Base-by-base conservation (phyloP, 1,140 invertebrate genomes). In the Bombyx mandarina region DNA sequence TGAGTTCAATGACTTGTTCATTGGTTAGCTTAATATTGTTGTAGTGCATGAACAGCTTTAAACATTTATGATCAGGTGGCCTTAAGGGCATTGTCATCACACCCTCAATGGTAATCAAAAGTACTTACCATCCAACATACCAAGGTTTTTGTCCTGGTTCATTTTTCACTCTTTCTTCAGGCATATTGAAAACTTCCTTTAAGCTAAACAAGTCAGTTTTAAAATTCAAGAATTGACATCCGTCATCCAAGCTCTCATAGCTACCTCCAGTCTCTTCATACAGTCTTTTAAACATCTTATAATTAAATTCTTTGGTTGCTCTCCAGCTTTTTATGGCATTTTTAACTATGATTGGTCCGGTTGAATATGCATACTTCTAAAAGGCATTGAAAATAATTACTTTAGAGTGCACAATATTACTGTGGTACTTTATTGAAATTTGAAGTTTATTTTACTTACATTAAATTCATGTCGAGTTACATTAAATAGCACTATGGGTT, bases 181-280 rank as follows among this genome's bases (percentile, higher is more conserved):
- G 90, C 93, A 96, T 95, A 49, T 90, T 88, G 73, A 98, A 94
- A 18, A 96, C 94, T 74, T 98, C 92, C 56, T 89, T 85, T 45
- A 98, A 76, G 45, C 91, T 91, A 53, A 91, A 90, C 68, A 98
- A 93, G 77, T 96, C 91, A 12, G 96, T 96, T 78, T 94, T 93
- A 73, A 98, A 98, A 57, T 94, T 94, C 60, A 97, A 92, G 83
- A 98, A 98, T 76, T 97, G 96, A 73, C 97, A 98, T 56, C 94
- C 93, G 58, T 93, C 91, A 48, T 94, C 91, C 46, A 93, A 80
- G 65, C 90, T 92, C 61, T 90, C 91, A 75, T 93, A 91, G 57
- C 92, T 90, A 46, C 90, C 93, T 0, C 88, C 88, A 49, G 90
- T 90, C 49, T 82, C 79, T 43, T 91, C 89, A 81, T 97, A 97